These are phyloP conservation scores for Clarias macrocephalus DNA, from an alignment of 2,113 vertebrate genomes.

Conservation along the genomic window DNA sequence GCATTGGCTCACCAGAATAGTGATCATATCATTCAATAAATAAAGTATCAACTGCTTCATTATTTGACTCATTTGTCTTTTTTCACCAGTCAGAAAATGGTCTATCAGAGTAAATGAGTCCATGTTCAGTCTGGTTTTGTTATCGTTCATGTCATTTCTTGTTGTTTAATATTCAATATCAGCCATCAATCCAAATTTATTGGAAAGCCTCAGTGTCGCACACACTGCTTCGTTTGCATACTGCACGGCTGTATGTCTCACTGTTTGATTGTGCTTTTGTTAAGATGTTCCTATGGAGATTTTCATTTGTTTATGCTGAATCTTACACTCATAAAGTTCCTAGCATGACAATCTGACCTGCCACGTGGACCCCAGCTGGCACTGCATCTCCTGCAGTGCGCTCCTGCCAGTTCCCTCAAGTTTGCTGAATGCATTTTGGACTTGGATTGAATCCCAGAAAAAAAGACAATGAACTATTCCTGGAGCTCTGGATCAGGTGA, in stretches of 20 bases:
- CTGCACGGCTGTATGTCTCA: neutral
- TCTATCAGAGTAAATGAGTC: no score
- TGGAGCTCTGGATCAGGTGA: neutral
- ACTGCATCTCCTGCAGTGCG: neutral
- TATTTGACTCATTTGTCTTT: no score
- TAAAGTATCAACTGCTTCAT: no score
- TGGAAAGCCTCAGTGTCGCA: no score
- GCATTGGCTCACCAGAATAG: no score
- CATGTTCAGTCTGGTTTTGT: no score
- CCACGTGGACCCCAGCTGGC: neutral
- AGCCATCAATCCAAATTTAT: no score
- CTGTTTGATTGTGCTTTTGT: neutral
- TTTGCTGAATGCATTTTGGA: constrained; percentile 9
- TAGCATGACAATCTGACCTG: neutral
- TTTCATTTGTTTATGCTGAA: neutral
- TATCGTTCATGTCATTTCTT: no score
- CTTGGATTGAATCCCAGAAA: constrained; percentile 27
- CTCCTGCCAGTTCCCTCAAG: neutral
- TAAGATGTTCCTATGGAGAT: neutral
- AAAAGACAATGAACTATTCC: neutral
- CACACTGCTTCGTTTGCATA: no score
- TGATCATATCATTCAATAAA: no score
- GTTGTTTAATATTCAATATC: no score
- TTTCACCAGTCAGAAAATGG: no score
- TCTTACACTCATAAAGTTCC: neutral